Evolutionary conservation across 2,113 vertebrate species (phyloP).

Genomic region (Lepus europaeus): DNA sequence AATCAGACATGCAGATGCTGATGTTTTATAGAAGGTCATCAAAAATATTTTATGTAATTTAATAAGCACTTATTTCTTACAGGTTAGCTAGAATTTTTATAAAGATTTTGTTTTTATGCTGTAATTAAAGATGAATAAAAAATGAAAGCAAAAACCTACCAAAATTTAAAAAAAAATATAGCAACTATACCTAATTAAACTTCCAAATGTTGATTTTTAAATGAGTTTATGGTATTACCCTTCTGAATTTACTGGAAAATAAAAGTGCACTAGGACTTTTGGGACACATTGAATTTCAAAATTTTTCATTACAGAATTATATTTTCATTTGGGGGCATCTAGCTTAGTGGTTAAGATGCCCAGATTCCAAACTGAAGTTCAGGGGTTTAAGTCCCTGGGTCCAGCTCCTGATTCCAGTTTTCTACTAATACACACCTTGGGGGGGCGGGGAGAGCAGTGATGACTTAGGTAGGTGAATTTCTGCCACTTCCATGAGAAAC

Average conservation of each 20-base stretch:
- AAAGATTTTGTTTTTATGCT: conserved; percentile 34
- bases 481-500: too few species aligned
- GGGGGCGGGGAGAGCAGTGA: too few species aligned
- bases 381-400: too few species aligned
- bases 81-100: conserved; percentile 11
- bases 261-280: not conserved
- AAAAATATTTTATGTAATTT: conserved; percentile 36
- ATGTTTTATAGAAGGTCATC: not conserved
- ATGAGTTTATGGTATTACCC: not conserved
- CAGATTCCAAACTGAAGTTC: too few species aligned
- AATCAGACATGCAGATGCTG: not conserved
- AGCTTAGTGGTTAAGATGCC: too few species aligned
- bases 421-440: too few species aligned
- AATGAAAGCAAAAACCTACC: not conserved
- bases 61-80: conserved; percentile 32
- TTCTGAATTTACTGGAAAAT: conserved; percentile 10
- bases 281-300: conserved; percentile 1
- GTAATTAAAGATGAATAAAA: conserved; percentile 19
- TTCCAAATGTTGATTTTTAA: conserved; percentile 49
- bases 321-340: too few species aligned
- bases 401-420: too few species aligned
- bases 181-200: conserved; percentile 40
- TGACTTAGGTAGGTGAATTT: too few species aligned
- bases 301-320: not conserved
- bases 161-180: conserved; percentile 39